phyloP scores from a whole-genome alignment of 2,797 vertebrate species.

The Hoplostethus mediterraneus region DNA sequence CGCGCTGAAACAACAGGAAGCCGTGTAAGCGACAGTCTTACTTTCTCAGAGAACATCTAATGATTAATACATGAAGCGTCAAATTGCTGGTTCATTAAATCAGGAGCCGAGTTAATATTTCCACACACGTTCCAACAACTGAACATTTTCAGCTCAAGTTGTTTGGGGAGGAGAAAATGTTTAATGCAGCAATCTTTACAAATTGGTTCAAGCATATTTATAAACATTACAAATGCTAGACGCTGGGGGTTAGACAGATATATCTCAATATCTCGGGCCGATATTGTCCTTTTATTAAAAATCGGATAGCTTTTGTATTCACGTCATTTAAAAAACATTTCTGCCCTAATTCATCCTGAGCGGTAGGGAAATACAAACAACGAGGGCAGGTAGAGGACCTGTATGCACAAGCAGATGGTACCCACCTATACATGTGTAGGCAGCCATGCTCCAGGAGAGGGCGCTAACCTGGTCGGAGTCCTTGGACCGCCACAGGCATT shows the following conservation, averaged over 20 bases:
- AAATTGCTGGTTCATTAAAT: conserved; percentile 49
- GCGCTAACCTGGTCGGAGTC: conserved; percentile 90
- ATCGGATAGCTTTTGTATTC: no score
- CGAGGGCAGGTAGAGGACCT: background rate
- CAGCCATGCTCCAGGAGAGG: conserved; percentile 90
- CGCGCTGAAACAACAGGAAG: conserved; percentile 85
- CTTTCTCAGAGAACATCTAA: conserved; percentile 47
- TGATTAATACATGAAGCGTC: conserved; percentile 57
- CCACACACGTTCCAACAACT: conserved; percentile 44
- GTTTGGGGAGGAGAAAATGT: conserved; percentile 20
- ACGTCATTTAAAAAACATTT: no score
- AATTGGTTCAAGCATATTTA: background rate
- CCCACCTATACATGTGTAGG: conserved; percentile 91
- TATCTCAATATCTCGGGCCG: no score
- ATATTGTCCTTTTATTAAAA: no score
- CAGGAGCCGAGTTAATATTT: conserved; percentile 29
- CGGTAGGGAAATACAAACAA: background rate
- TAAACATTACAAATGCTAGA: background rate
- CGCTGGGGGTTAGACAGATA: background rate
- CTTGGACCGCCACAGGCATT: conserved; percentile 88
- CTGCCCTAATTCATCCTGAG: background rate
- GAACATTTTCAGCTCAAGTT: conserved; percentile 12
- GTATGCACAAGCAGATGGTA: background rate
- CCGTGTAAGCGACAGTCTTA: conserved; percentile 53
- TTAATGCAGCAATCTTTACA: background rate